Evolutionary conservation across 2,113 vertebrate genomes (phyloP).

Genomic region (Neolamprologus hecqui): DNA sequence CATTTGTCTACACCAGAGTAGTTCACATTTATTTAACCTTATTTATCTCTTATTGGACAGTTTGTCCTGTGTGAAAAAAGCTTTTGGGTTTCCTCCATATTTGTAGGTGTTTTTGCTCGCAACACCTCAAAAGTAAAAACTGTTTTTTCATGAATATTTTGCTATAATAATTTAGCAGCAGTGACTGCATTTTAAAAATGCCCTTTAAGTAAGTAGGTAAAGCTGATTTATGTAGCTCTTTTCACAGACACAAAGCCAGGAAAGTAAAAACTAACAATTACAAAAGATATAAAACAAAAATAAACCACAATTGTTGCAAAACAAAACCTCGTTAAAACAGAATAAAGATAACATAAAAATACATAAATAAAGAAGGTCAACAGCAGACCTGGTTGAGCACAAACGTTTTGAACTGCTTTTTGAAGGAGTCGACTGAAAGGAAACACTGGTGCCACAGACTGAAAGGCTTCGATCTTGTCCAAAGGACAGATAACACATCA

Average conservation of each 20-base stretch:
- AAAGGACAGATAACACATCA: background rate
- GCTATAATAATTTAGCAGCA: background rate
- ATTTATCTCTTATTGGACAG: background rate
- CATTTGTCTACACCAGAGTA: background rate
- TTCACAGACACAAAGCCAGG: background rate
- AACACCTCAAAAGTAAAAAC: background rate
- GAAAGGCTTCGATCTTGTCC: background rate
- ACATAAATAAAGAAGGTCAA: background rate
- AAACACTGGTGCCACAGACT: background rate
- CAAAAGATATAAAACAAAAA: background rate
- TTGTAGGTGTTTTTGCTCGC: background rate
- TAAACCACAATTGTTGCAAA: background rate
- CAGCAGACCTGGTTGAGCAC: background rate
- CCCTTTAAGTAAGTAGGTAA: background rate
- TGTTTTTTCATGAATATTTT: background rate
- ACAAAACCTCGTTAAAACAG: background rate
- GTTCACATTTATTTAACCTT: background rate
- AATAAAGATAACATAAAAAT: background rate
- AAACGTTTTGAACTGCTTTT: background rate
- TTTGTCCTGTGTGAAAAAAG: background rate
- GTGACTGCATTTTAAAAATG: background rate
- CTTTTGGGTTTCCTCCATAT: background rate
- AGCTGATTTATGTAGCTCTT: background rate
- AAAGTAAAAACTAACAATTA: background rate
- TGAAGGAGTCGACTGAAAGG: background rate